These are phyloP conservation scores for Drosophila prostipennis DNA, from an alignment of 2,888 invertebrate species.

Conservation along the genomic window DNA sequence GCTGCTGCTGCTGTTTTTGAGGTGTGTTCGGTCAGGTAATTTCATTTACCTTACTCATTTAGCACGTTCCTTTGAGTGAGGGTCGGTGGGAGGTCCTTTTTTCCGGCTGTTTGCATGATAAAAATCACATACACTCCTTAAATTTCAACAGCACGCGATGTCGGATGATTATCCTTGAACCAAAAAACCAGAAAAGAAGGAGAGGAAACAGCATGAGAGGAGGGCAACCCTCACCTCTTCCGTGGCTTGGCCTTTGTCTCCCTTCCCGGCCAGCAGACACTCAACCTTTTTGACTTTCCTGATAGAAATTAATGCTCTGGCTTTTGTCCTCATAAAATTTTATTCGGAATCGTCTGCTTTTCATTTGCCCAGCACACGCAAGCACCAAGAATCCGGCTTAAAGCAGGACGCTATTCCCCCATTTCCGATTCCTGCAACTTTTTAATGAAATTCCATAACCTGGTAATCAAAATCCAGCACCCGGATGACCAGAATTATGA, in stretches of 20 bases:
- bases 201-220: slow-evolving; percentile 12
- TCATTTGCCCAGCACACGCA: slow-evolving; percentile 70
- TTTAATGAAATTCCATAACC: slow-evolving; percentile 72
- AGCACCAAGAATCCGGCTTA: slow-evolving; percentile 32
- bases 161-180: slow-evolving; percentile 82
- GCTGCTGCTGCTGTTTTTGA: slow-evolving; percentile 48
- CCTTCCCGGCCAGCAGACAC: slow-evolving; percentile 26
- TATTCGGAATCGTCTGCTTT: slow-evolving; percentile 61
- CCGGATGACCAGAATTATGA: slow-evolving; percentile 59
- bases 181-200: slow-evolving; percentile 18
- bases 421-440: slow-evolving; percentile 27
- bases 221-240: slow-evolving; percentile 22
- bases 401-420: slow-evolving; percentile 25
- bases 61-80: slow-evolving; percentile 58
- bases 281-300: slow-evolving; percentile 69
- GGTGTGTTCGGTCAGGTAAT: slow-evolving; percentile 81
- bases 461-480: slow-evolving; percentile 63
- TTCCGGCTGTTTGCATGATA: slow-evolving; percentile 82
- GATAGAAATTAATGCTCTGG: slow-evolving; percentile 53
- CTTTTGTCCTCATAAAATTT: slow-evolving; percentile 69
- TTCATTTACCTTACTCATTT: slow-evolving; percentile 80
- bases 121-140: slow-evolving; percentile 84
- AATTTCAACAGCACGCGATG: slow-evolving; percentile 83
- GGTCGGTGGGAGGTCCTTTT: slow-evolving; percentile 52
- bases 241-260: slow-evolving; percentile 52